phyloP scores from a whole-genome alignment of 2,888 invertebrate genomes.

The Octodonta nipae region DNA sequence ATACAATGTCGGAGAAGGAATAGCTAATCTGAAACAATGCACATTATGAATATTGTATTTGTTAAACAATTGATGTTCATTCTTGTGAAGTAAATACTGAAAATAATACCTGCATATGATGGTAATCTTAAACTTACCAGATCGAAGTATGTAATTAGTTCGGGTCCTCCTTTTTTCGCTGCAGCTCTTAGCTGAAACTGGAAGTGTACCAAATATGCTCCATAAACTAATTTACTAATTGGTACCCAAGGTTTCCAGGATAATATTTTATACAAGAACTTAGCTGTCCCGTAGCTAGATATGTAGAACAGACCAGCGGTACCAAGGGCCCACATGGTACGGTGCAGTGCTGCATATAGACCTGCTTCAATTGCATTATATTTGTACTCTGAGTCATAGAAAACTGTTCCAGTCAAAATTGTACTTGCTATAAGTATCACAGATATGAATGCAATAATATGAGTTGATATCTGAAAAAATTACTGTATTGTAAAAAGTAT shows the following conservation, averaged over 20 bases:
- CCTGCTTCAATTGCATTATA: conserved; percentile 42
- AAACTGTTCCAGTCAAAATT: conserved; percentile 39
- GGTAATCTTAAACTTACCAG: no score
- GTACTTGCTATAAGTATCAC: conserved; percentile 36
- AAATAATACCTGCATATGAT: conserved; percentile 3
- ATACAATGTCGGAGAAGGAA: conserved; percentile 37
- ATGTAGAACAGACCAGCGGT: conserved; percentile 38
- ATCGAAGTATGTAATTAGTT: conserved; percentile 29
- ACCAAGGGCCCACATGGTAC: conserved; percentile 43
- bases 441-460: conserved; percentile 27
- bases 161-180: conserved; percentile 38
- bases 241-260: conserved; percentile 47
- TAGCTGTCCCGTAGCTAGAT: conserved; percentile 39
- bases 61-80: no score
- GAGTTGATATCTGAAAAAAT: conserved; percentile 15
- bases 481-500: no score
- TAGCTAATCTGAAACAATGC: conserved; percentile 35
- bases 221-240: conserved; percentile 45
- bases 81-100: no score
- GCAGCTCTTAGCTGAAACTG: conserved; percentile 39
- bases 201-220: conserved; percentile 45
- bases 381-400: conserved; percentile 37
- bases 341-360: conserved; percentile 43
- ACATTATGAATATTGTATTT: no score
- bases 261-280: conserved; percentile 32